A percentile compares a stretch with the other conserved stretches of the same genome.
phyloP scores from a whole-genome alignment of 2,797 vertebrate genomes.

The Sciaenops ocellatus region DNA sequence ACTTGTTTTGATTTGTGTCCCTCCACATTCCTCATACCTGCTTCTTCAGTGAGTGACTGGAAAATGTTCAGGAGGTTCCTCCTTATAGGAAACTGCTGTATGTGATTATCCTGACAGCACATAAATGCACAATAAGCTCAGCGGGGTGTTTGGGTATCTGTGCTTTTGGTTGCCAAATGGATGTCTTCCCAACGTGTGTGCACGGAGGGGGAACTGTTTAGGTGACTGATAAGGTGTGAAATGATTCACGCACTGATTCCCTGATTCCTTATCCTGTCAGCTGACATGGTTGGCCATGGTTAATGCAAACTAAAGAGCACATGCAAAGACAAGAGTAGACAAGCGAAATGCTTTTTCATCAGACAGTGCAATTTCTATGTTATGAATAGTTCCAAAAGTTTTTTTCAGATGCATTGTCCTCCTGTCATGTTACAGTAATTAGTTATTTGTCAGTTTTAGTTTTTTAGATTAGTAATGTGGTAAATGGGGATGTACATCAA shows the following conservation, averaged over 20 bases:
- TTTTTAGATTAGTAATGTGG: too few relatives aligned
- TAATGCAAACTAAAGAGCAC: not conserved
- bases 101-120: conserved; percentile 9
- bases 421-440: too few relatives aligned
- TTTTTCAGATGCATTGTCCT: too few relatives aligned
- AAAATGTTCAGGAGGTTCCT: not conserved
- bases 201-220: not conserved
- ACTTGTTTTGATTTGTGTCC: not conserved
- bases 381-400: too few relatives aligned
- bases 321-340: not conserved
- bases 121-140: conserved; percentile 1
- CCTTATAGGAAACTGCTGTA: not conserved
- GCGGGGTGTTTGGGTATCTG: not conserved
- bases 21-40: not conserved
- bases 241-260: not conserved
- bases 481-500: too few relatives aligned
- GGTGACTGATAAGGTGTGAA: not conserved
- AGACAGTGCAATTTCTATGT: too few relatives aligned
- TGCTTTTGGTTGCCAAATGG: not conserved
- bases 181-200: not conserved
- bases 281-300: not conserved
- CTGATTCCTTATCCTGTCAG: not conserved
- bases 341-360: too few relatives aligned
- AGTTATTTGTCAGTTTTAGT: too few relatives aligned
- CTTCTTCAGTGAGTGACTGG: not conserved